Evolutionary conservation across 2,113 vertebrate genomes (phyloP).

Genomic region (Odocoileus hemionus): DNA sequence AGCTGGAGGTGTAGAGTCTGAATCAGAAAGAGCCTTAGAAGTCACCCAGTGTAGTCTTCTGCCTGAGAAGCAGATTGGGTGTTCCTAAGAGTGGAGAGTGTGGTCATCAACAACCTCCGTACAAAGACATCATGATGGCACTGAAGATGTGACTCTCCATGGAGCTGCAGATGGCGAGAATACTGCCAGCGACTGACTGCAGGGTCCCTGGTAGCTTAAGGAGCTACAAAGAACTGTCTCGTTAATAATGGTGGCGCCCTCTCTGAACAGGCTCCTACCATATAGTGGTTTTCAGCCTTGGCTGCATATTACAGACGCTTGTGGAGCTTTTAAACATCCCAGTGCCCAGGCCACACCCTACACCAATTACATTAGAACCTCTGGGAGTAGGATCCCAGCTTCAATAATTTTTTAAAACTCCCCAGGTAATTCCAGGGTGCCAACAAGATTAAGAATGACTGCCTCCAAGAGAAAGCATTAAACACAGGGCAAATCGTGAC

Average conservation of each 20-base stretch:
- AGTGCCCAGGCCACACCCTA: conserved; percentile 27
- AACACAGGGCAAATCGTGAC: background rate
- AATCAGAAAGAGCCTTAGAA: background rate
- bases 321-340: conserved; percentile 57
- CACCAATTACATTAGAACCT: conserved; percentile 36
- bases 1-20: background rate
- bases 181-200: background rate
- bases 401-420: conserved; percentile 30
- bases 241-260: conserved; percentile 21
- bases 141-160: background rate
- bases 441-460: background rate
- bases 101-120: background rate
- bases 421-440: background rate
- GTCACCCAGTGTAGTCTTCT: background rate
- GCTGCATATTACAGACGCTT: conserved; percentile 45
- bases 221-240: conserved; percentile 42
- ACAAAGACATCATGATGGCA: conserved; percentile 8
- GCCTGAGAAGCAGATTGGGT: background rate
- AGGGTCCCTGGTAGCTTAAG: conserved; percentile 36
- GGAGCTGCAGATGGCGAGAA: conserved; percentile 16
- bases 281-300: conserved; percentile 19
- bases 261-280: background rate
- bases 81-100: background rate
- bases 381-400: conserved; percentile 12
- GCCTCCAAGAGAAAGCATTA: background rate